Percentiles rank a stretch among this genome's conserved stretches.
Conservation (phyloP, 2,113 vertebrate species). For the Lipophrys pholis region DNA sequence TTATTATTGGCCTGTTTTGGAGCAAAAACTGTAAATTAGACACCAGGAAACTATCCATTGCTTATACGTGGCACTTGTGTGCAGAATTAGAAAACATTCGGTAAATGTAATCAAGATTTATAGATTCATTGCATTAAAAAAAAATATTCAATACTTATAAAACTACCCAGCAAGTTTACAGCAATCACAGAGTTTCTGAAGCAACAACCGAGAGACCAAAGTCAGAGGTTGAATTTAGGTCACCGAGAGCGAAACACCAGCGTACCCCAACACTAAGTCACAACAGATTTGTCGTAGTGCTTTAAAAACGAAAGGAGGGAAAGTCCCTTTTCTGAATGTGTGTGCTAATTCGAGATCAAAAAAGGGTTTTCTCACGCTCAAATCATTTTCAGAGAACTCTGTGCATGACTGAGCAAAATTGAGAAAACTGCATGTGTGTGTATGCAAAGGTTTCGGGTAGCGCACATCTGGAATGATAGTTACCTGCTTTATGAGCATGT, state of each 20-base stretch:
- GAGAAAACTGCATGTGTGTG: neutral
- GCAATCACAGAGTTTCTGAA: neutral
- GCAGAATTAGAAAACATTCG: neutral
- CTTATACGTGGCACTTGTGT: neutral
- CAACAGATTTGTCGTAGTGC: neutral
- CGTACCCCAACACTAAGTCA: neutral
- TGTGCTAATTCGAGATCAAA: conserved; percentile 45
- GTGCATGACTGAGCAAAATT: conserved; percentile 49
- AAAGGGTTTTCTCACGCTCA: conserved; percentile 38
- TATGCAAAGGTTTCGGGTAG: neutral
- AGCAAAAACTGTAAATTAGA: neutral
- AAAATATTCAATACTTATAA: neutral
- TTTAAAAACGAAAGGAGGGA: conserved; percentile 48
- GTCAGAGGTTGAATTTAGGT: conserved; percentile 26
- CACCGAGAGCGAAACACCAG: conserved; percentile 24
- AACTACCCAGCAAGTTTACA: conserved; percentile 9
- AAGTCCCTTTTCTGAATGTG: conserved; percentile 50
- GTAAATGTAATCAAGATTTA: neutral
- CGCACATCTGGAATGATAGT: conserved; percentile 3
- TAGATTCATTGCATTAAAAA: no score
- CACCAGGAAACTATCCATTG: neutral
- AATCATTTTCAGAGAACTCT: conserved; percentile 20
- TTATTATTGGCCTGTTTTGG: neutral
- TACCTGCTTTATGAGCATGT: conserved; percentile 99
- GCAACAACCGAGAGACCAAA: conserved; percentile 11